phyloP scores from a whole-genome alignment of 2,113 vertebrate genomes.

The Onychostruthus taczanowskii region DNA sequence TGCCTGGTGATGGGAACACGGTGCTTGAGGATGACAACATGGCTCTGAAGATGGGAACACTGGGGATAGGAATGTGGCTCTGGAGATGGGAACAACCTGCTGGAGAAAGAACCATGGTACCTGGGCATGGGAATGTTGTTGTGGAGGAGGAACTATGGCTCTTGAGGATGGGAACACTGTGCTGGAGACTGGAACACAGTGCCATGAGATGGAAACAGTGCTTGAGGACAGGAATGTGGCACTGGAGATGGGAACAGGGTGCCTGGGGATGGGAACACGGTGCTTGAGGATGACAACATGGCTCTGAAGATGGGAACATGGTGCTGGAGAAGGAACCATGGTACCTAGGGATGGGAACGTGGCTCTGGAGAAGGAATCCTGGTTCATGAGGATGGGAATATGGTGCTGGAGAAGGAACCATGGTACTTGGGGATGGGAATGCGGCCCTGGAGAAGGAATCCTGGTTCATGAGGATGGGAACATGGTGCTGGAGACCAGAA shows the following conservation, averaged over 20 bases:
- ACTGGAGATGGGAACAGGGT: neutral
- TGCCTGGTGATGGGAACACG: too few species aligned
- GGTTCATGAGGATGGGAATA: neutral
- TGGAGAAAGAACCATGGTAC: neutral
- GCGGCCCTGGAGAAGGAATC: neutral
- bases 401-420: too few species aligned
- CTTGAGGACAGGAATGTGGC: neutral
- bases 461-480: neutral
- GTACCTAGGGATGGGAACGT: neutral
- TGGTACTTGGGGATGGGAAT: neutral
- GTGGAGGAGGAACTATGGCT: accelerated
- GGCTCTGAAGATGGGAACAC: too few species aligned
- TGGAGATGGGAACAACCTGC: neutral
- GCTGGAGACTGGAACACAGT: neutral
- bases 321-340: neutral
- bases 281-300: neutral
- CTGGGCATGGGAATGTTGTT: neutral
- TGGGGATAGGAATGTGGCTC: neutral
- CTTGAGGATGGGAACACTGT: neutral
- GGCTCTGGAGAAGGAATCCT: neutral
- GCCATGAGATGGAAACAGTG: neutral
- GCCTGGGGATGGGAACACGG: neutral
- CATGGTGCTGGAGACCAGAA: accelerated
- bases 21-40: too few species aligned
- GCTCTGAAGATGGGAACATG: neutral